Percentiles rank a stretch among this genome's conserved stretches.
These are phyloP conservation scores for Hippasteria phrygiana DNA, from an alignment of 53 echinoderm and acorn worm genomes.

Conservation along the genomic window DNA sequence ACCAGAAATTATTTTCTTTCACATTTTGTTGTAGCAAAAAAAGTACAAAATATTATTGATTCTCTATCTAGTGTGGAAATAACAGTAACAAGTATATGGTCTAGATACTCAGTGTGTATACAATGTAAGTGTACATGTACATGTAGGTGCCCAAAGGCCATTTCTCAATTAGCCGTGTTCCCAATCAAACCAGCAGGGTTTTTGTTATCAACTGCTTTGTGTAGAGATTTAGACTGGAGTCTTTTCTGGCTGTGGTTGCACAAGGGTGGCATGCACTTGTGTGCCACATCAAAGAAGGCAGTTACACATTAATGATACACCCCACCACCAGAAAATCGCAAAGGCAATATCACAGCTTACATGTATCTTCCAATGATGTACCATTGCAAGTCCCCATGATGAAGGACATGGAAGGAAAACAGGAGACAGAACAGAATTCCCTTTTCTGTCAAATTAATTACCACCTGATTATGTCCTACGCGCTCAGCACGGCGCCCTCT, in stretches of 20 bases:
- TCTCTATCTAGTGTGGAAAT: too few species aligned
- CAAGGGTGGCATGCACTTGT: slow-evolving; percentile 45
- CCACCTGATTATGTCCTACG: too few species aligned
- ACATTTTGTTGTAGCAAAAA: too few species aligned
- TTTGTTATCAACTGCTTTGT: slow-evolving; percentile 22
- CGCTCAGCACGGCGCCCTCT: too few species aligned
- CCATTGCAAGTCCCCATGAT: not conserved
- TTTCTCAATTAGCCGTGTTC: not conserved
- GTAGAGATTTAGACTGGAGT: not conserved
- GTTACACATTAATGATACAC: slow-evolving; percentile 22
- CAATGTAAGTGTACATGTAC: too few species aligned
- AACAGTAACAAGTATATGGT: too few species aligned
- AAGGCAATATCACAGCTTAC: slow-evolving; percentile 17
- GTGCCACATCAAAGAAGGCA: slow-evolving; percentile 1
- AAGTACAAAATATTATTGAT: too few species aligned
- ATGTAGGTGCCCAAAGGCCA: not conserved
- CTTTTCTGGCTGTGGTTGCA: slow-evolving; percentile 17
- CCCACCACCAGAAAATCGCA: slow-evolving; percentile 27
- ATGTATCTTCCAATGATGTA: slow-evolving; percentile 3
- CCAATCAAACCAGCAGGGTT: not conserved
- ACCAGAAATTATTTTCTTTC: too few species aligned
- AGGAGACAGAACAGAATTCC: too few species aligned
- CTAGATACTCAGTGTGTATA: too few species aligned
- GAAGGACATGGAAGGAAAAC: not conserved
- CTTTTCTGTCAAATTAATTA: too few species aligned